Evolutionary conservation across 2,888 invertebrate species (phyloP), one percentile per base, ranked within the genome.

Genomic region (Rotaria socialis): DNA sequence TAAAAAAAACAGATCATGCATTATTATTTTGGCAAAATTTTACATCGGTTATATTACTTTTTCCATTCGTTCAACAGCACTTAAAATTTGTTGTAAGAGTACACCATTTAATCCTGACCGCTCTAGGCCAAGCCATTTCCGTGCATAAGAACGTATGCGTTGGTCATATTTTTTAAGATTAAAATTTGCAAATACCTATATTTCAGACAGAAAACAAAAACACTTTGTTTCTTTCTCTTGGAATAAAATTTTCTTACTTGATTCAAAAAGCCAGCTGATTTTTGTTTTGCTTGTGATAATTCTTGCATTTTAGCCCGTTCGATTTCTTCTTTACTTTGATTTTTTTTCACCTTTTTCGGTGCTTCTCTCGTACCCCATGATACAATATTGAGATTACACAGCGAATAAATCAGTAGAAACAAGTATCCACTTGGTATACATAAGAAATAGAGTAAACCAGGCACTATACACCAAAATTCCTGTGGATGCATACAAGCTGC

Each of bases 401-500:
- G 92, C 0, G 96, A 95, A 90, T 96, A 97, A 86, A 97, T 94
- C 88, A 96, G 94, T 86, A 97, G 93, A 89, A 97, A 92, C 93
- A 97, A 94, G 91, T 96, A 97, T 95, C 96, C 96, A 88, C 96
- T 95, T 0, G 97, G 97, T 86, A 97, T 95, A 11, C 96, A 95
- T 84, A 97, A 94, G 90, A 95, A 95, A 91, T 97, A 97, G 74
- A 97, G 89, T 52, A 93, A 87, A 93, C 91, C 92, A 89, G 94
- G 94, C 60, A 94, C 90, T n/a, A 96, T 91, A 87, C 89, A 89
- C 87, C 88, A 87, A 85, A 90, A 89, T 88, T 90, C 97, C 92
- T 97, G 97, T 0, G 98, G 98, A 94, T 98, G 98, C 85, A 97
- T 93, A 91, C 96, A 94, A 84, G 97, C 97, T 85, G 97, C 96